Evolutionary conservation across 1,140 invertebrate species (phyloP), one percentile per base, ranked within the genome.

Genomic region (Aphelenchoides fujianensis): DNA sequence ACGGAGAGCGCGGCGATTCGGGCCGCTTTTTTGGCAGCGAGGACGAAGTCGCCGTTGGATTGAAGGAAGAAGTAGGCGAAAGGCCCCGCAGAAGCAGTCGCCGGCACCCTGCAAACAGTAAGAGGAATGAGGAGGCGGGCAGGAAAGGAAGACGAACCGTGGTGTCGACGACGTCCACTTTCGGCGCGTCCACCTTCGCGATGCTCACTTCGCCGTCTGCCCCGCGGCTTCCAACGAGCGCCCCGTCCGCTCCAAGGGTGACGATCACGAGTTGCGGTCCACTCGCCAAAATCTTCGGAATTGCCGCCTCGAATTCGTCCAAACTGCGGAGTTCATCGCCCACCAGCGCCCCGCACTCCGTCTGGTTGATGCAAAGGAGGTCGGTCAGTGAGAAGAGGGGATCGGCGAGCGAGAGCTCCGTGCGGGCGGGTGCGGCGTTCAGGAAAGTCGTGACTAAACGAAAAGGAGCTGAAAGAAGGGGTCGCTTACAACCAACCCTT

Each of bases 401-500:
- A 5, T 5, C 5, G 5, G 28, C 23, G 5, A 7, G 7, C 5
- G 23, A 16, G 19, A 59, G 28, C 12, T 19, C 55, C 5, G 5
- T 5, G 28, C 55, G 55, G 34, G 7, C 28, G 34, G 55, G 55
- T 5, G 55, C 55, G 5, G 55, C 55, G 23, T 59, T 59, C 7
- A 59, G 19, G 34, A 59, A 59, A 27, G 55, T 59, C 12, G 23
- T 59, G 55, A 59, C 55, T 59, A 59, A 59, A 59, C 19, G 41
- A 12, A 59, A 59, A 30, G 34, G 28, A 30, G 28, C 34, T n/a
- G n/a, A n/a, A n/a, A n/a, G n/a, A n/a, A n/a, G n/a, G n/a, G 19
- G 55, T 59, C 19, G 55, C 34, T 59, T 59, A 59, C n/a, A 59
- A 59, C 19, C 34, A 48, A 59, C 55, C 55, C 27, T 59, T 59